Conservation (phyloP, 2,113 vertebrate genomes). For the Petaurus breviceps region DNA sequence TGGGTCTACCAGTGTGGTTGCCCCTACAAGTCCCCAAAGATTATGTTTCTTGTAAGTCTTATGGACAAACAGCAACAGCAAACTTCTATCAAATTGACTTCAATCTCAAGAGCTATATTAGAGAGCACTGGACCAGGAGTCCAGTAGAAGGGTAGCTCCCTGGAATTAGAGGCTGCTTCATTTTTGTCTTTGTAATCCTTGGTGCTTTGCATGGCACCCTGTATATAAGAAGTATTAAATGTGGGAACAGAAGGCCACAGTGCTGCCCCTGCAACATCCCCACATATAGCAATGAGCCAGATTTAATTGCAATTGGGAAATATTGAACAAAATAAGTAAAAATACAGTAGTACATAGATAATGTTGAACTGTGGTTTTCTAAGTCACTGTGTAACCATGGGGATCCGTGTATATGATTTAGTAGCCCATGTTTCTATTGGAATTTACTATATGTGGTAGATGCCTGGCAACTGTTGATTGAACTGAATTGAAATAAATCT, state of each 20-base stretch:
- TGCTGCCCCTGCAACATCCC: background rate
- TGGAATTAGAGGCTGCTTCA: background rate
- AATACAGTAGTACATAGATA: background rate
- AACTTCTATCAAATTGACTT: background rate
- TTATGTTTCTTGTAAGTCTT: background rate
- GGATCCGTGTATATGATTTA: background rate
- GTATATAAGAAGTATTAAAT: background rate
- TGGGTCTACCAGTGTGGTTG: too few relatives aligned
- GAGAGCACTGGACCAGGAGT: background rate
- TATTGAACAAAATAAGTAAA: background rate
- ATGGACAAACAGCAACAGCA: background rate
- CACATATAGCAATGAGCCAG: background rate
- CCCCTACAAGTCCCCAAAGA: background rate
- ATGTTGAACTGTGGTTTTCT: background rate
- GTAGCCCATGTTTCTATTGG: background rate
- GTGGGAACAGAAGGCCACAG: background rate
- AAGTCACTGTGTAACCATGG: background rate
- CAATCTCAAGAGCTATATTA: background rate
- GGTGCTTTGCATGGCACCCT: background rate
- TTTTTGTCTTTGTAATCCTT: background rate
- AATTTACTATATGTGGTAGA: background rate
- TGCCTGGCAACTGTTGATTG: background rate
- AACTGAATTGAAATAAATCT: background rate
- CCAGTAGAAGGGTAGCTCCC: background rate
- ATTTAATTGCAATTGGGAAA: background rate